A percentile compares a stretch with the other conserved stretches of the same genome.
Evolutionary conservation across 2,113 vertebrate genomes (phyloP).

Genomic region (Gobiocypris rarus): DNA sequence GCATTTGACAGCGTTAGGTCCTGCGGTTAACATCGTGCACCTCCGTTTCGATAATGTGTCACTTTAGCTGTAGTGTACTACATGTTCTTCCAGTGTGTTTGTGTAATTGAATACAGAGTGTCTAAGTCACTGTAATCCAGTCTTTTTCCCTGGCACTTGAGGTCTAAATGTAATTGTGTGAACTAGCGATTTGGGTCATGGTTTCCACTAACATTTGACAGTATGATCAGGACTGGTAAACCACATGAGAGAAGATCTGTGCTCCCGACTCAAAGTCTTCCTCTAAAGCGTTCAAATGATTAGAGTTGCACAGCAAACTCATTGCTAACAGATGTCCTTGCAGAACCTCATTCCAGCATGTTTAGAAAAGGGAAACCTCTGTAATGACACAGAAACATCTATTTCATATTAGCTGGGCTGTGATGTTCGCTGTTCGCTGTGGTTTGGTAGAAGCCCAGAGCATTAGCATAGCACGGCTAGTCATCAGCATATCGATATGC

Average conservation of each 20-base stretch:
- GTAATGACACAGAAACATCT: slow-evolving; percentile 4
- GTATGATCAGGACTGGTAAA: slow-evolving; percentile 52
- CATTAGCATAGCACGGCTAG: slow-evolving; percentile 51
- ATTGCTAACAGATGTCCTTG: slow-evolving; percentile 40
- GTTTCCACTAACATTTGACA: slow-evolving; percentile 38
- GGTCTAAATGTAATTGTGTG: slow-evolving; percentile 39
- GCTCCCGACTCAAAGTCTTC: slow-evolving; percentile 57
- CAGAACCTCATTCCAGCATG: slow-evolving; percentile 11
- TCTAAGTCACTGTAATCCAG: slow-evolving; percentile 12
- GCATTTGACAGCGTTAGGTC: not conserved
- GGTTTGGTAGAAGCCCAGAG: slow-evolving; percentile 30
- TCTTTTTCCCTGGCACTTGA: slow-evolving; percentile 18
- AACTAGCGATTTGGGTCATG: slow-evolving; percentile 34
- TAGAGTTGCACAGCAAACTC: slow-evolving; percentile 29
- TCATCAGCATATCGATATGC: slow-evolving; percentile 65
- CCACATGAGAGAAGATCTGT: slow-evolving; percentile 55
- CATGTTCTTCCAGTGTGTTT: not conserved
- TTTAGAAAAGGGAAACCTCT: slow-evolving; percentile 27
- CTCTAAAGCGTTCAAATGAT: slow-evolving; percentile 43
- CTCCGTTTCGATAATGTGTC: slow-evolving; percentile 1
- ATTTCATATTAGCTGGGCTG: slow-evolving; percentile 23
- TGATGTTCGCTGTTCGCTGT: not conserved
- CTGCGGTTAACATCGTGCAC: not conserved
- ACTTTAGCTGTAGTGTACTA: not conserved
- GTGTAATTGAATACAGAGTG: not conserved